Base-by-base conservation (phyloP, 2,888 invertebrate species). In the Acrobasis consociella region DNA sequence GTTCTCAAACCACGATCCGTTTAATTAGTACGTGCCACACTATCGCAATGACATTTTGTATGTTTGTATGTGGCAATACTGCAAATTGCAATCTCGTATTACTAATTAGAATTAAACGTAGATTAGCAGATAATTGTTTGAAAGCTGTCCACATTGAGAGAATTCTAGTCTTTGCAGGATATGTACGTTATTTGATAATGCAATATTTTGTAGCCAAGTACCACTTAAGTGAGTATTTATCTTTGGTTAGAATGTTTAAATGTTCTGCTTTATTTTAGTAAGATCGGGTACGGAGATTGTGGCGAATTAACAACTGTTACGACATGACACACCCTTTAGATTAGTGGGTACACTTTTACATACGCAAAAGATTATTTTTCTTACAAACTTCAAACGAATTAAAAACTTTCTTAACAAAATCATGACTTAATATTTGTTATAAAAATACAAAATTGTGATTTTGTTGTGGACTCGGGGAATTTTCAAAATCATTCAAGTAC, bases 41-140 rank as follows among this genome's bases (percentile, higher is more conserved):
- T 56, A 56, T 56, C 81, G 69, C 69, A 71, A 75, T 89, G 89
- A 89, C 89, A 90, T 90, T 89, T 89, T 73, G 84, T 85, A 80
- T 87, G 87, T 83, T 70, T 69, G 69, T 81, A 75, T 79, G 76
- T 82, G 80, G 86, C 74, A 80, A 87, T 69, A 72, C 75, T 78
- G 86, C 86, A 82, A 89, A 88, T 88, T 87, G 85, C 78, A 79
- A 85, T 84, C 84, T 67, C 59, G 75, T 71, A 67, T 72, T 72
- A 77, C 86, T 87, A 88, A 88, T 88, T 88, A 88, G 86, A 68
- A 80, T 75, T 80, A 60, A 60, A 71, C 64, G 63, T 56, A 63
- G 72, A 72, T 72, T 68, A 65, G 62, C 37, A 58, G 67, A 66
- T 67, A 70, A 58, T 69, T 55, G 64, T 61, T 59, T 42, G 51